These are phyloP conservation scores for Ctenopoma kingsleyae DNA, from an alignment of 2,797 vertebrate genomes.

Conservation along the genomic window DNA sequence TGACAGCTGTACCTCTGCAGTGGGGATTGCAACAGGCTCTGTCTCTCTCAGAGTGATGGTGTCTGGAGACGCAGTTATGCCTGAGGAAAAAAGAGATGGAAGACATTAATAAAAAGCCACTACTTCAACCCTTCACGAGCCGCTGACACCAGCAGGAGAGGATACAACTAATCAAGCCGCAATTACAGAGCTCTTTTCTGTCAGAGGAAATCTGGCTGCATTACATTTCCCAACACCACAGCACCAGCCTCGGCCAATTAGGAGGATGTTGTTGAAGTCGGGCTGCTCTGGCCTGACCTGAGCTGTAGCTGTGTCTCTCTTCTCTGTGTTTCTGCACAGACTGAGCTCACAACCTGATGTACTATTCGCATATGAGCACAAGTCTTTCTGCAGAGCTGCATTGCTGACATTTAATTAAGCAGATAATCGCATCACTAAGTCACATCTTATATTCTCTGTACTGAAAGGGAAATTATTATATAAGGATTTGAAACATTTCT, in stretches of 20 bases:
- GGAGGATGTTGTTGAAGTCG: conserved; percentile 30
- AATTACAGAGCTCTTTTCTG: conserved; percentile 21
- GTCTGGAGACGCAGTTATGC: conserved; percentile 73
- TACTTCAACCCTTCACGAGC: not conserved
- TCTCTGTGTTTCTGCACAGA: not conserved
- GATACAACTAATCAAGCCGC: conserved; percentile 31
- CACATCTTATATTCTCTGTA: not conserved
- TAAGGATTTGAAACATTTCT: no score
- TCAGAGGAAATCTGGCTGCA: conserved; percentile 9
- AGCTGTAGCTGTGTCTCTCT: not conserved
- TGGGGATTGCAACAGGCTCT: conserved; percentile 28
- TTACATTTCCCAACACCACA: conserved; percentile 14
- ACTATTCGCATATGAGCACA: not conserved
- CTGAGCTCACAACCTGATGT: conserved; percentile 1
- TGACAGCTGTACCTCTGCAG: conserved; percentile 55
- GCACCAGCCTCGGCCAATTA: conserved; percentile 29
- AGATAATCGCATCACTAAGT: not conserved
- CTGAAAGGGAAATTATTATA: not conserved
- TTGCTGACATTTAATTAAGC: not conserved
- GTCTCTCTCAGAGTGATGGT: conserved; percentile 79
- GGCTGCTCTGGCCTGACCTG: conserved; percentile 14
- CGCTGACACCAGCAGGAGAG: conserved; percentile 9
- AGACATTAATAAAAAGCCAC: conserved; percentile 20
- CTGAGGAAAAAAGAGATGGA: conserved; percentile 47
- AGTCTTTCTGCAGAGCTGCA: not conserved